A percentile compares a stretch with the other conserved stretches of the same genome.
Evolutionary conservation across 2,888 invertebrate genomes (phyloP).

Genomic region (Cyaniris semiargus): DNA sequence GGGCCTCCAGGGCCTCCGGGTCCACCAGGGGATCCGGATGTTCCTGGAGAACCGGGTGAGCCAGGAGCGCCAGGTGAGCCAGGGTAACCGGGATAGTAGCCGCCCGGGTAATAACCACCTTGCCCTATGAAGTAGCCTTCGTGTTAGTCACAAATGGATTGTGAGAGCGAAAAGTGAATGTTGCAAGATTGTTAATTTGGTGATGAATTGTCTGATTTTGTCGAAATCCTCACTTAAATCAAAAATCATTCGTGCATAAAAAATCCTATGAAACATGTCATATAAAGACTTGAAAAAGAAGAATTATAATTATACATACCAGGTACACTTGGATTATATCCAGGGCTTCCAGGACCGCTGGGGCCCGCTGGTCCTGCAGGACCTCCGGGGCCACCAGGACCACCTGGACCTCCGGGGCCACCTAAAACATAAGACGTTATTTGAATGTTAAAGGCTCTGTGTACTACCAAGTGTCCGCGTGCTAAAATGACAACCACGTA

Average conservation of each 20-base stretch:
- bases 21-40: conserved; percentile 45
- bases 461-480: neutral
- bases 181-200: too few relatives aligned
- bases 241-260: too few relatives aligned
- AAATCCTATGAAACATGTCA: too few relatives aligned
- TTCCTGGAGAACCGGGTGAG: conserved; percentile 42
- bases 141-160: conserved; percentile 20
- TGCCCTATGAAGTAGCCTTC: conserved; percentile 8
- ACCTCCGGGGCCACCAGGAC: conserved; percentile 43
- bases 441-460: neutral
- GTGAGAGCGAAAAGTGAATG: neutral
- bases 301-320: conserved; percentile 34
- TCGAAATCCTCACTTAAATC: too few relatives aligned
- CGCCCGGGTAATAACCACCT: conserved; percentile 34
- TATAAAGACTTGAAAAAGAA: neutral
- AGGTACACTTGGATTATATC: conserved; percentile 43
- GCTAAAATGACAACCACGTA: neutral
- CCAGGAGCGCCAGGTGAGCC: conserved; percentile 61
- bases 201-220: too few relatives aligned
- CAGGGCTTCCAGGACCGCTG: conserved; percentile 5
- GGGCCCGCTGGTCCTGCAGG: neutral
- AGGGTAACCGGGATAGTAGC: conserved; percentile 40
- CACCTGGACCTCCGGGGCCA: conserved; percentile 41
- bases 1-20: conserved; percentile 37
- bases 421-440: conserved; percentile 34